These are phyloP conservation scores for Eurosta solidaginis DNA, from an alignment of 1,140 invertebrate genomes.

Conservation along the genomic window DNA sequence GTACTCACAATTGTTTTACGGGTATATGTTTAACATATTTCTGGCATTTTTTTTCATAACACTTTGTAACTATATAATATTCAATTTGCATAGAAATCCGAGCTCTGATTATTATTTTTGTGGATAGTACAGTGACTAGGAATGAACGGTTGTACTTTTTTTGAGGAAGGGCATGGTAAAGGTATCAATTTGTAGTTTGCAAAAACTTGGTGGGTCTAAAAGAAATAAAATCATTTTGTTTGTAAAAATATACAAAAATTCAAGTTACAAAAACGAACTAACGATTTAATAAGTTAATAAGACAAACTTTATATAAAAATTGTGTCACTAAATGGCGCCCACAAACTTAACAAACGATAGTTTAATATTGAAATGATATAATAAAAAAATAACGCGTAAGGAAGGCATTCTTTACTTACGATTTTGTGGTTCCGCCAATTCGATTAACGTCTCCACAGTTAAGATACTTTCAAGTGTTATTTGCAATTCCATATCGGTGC, in stretches of 20 bases:
- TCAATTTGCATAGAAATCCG: no score
- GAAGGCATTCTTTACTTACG: conserved; percentile 66
- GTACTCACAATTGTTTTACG: no score
- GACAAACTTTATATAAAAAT: neutral
- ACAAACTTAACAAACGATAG: conserved; percentile 1
- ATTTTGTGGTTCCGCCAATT: conserved; percentile 75
- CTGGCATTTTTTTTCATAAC: no score
- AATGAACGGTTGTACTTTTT: neutral
- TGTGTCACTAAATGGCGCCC: neutral
- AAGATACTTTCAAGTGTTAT: conserved; percentile 72
- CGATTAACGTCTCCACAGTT: conserved; percentile 75
- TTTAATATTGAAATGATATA: neutral
- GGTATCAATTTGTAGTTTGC: no score
- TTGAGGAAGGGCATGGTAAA: no score
- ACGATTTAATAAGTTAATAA: neutral
- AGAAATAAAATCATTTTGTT: no score
- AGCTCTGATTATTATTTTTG: no score
- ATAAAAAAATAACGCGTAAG: neutral
- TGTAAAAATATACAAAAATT: no score
- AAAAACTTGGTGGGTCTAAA: neutral
- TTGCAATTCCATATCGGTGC: conserved; percentile 67
- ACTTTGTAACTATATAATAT: no score
- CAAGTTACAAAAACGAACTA: neutral
- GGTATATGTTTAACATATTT: no score
- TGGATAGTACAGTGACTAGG: neutral